Percentiles rank a stretch among this genome's conserved stretches.
Conservation (phyloP, 2,888 invertebrate species). For the Diploptera punctata region DNA sequence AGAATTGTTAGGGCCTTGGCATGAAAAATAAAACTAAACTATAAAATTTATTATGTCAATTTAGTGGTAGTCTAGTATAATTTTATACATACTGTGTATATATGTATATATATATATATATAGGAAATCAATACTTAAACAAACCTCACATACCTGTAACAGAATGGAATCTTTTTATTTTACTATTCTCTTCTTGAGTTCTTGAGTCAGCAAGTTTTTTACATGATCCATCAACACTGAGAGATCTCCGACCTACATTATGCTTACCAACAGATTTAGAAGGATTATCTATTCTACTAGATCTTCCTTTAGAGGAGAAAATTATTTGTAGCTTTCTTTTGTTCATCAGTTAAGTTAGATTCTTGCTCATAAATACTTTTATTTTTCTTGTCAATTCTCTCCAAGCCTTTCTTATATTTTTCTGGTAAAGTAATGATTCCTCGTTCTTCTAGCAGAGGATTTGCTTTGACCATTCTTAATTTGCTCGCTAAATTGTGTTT, state of each 20-base stretch:
- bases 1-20: too few relatives aligned
- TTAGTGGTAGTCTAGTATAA: too few relatives aligned
- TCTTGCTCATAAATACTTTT: too few relatives aligned
- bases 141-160: background rate
- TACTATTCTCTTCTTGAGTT: background rate
- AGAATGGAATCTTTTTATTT: background rate
- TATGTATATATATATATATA: too few relatives aligned
- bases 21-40: too few relatives aligned
- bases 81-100: too few relatives aligned
- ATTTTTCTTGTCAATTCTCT: too few relatives aligned
- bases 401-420: background rate
- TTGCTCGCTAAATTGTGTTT: conserved; percentile 16
- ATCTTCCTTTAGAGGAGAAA: background rate
- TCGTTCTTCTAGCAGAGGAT: conserved; percentile 4
- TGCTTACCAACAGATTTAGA: background rate
- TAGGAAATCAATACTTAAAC: too few relatives aligned
- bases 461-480: conserved; percentile 10
- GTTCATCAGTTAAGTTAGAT: too few relatives aligned
- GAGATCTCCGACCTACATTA: background rate
- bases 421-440: conserved; percentile 8
- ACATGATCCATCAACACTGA: background rate
- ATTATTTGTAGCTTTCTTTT: too few relatives aligned
- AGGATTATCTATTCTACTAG: background rate
- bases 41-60: too few relatives aligned
- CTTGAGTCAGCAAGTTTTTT: background rate